Evolutionary conservation across 1,140 invertebrate genomes (phyloP).

Genomic region (Meloidogyne chitwoodi): DNA sequence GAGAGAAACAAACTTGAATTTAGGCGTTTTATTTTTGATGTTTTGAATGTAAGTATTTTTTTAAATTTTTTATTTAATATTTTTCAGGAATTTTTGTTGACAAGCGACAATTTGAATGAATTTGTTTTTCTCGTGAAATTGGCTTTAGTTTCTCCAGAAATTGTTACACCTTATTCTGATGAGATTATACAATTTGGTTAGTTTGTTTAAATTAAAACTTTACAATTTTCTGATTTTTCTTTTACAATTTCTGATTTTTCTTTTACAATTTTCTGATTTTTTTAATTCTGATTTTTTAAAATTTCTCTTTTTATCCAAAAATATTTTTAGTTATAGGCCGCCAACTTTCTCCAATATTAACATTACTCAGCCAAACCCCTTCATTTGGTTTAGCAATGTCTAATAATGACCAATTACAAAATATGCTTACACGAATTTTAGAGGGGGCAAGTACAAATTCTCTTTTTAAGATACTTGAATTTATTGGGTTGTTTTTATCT

Average conservation of each 20-base stretch:
- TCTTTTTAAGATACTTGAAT: background rate
- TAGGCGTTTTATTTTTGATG: slow-evolving; percentile 9
- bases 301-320: background rate
- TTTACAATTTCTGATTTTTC: background rate
- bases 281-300: background rate
- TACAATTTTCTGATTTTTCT: no score
- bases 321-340: background rate
- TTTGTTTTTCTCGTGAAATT: slow-evolving; percentile 21
- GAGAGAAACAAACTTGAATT: slow-evolving; percentile 10
- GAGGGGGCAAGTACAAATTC: background rate
- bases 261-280: background rate
- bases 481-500: background rate
- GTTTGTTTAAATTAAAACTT: background rate
- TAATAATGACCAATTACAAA: background rate
- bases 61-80: background rate
- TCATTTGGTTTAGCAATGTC: background rate
- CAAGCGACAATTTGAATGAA: slow-evolving; percentile 4
- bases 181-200: slow-evolving; percentile 7
- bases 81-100: slow-evolving; percentile 6
- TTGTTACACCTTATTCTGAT: background rate
- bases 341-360: background rate
- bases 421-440: background rate
- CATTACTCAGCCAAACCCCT: background rate
- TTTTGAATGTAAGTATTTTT: background rate
- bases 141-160: background rate